Evolutionary conservation across 1,140 invertebrate species (phyloP).

Genomic region (Platyura marginata): DNA sequence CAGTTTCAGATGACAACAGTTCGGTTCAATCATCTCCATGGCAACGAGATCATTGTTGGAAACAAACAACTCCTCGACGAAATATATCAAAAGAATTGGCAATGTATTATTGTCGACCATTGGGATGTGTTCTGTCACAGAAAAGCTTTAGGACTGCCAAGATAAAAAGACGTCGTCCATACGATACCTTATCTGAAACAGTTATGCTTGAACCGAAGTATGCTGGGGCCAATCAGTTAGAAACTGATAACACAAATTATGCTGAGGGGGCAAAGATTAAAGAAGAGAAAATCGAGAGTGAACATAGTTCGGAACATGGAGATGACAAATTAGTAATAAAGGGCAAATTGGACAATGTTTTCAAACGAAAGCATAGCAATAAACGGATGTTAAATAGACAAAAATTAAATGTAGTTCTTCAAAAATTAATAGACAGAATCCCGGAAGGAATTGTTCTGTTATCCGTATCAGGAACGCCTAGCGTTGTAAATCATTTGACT

Average conservation of each 20-base stretch:
- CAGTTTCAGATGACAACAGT: slow-evolving; percentile 73
- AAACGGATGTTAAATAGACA: slow-evolving; percentile 1
- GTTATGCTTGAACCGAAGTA: not conserved
- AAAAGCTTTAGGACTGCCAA: slow-evolving; percentile 19
- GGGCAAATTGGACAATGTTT: not conserved
- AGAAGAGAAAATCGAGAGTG: not conserved
- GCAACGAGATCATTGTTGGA: slow-evolving; percentile 75
- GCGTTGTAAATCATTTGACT: slow-evolving; percentile 10
- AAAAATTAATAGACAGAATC: slow-evolving; percentile 20
- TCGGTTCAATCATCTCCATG: slow-evolving; percentile 74
- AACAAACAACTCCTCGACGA: slow-evolving; percentile 51
- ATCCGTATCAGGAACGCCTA: slow-evolving; percentile 15
- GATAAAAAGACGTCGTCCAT: slow-evolving; percentile 38
- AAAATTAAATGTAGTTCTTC: slow-evolving; percentile 11
- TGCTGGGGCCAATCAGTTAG: not conserved
- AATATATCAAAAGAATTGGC: slow-evolving; percentile 51
- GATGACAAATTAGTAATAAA: not conserved
- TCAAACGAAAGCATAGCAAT: not conserved
- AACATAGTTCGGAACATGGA: not conserved
- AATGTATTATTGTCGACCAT: slow-evolving; percentile 47
- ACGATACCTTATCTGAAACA: no score
- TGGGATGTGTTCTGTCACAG: slow-evolving; percentile 26
- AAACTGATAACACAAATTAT: not conserved
- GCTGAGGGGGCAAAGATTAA: not conserved
- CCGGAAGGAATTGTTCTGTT: slow-evolving; percentile 16